Conservation (phyloP, 2,113 vertebrate species). For the Scomber colias region DNA sequence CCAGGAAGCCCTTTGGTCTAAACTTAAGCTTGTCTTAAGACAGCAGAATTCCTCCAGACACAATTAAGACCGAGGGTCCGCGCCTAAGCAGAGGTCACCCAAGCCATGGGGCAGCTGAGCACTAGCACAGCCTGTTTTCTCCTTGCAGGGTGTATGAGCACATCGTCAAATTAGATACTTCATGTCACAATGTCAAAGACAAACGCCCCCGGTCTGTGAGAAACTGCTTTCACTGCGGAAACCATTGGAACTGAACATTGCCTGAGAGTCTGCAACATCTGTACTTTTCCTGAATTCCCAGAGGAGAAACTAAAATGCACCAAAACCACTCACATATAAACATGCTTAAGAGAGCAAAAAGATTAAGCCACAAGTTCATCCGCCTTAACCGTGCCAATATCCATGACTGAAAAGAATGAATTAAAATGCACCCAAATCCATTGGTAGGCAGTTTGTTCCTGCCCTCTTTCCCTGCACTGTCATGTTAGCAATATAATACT, state of each 20-base stretch:
- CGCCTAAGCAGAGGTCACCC: constrained; percentile 77
- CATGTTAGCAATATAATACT: not conserved
- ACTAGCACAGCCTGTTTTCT: constrained; percentile 57
- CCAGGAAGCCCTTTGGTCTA: constrained; percentile 42
- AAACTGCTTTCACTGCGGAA: constrained; percentile 63
- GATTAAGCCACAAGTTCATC: not conserved
- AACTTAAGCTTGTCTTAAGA: constrained; percentile 41
- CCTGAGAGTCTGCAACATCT: constrained; percentile 52
- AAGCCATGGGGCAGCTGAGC: constrained; percentile 60
- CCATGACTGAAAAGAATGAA: not conserved
- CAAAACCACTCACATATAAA: constrained; percentile 11
- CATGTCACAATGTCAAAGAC: constrained; percentile 81
- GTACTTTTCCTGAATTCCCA: constrained; percentile 23
- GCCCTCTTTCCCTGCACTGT: not conserved
- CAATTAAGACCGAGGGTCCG: constrained; percentile 72
- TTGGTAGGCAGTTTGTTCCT: not conserved
- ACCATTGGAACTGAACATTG: constrained; percentile 26
- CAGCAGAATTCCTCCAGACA: constrained; percentile 74
- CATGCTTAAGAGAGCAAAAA: not conserved
- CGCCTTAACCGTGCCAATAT: constrained; percentile 11
- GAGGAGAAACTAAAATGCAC: constrained; percentile 10
- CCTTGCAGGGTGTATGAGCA: constrained; percentile 76
- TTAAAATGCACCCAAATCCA: not conserved
- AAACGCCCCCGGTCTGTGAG: constrained; percentile 55
- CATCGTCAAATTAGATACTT: constrained; percentile 82